Evolutionary conservation across 2,797 vertebrate genomes (phyloP).

Genomic region (Spinibarbus caldwelli): DNA sequence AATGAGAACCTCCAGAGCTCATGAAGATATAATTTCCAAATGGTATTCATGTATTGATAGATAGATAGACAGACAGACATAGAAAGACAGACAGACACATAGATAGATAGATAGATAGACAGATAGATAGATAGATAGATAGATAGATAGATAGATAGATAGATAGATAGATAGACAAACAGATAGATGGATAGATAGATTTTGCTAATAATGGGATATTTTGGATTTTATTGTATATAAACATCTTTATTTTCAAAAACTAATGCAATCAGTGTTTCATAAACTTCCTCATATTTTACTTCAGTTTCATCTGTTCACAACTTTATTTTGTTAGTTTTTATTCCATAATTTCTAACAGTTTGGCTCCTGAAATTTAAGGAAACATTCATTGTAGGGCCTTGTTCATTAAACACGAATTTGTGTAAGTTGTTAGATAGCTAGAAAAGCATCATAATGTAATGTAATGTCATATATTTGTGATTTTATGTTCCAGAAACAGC

Average conservation of each 20-base stretch:
- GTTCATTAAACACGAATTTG: not conserved
- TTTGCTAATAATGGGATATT: no score
- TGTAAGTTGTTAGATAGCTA: not conserved
- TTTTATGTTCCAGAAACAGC: not conserved
- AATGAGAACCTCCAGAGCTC: not conserved
- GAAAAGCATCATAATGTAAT: not conserved
- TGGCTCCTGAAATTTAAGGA: not conserved
- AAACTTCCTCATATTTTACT: not conserved
- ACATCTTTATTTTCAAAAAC: not conserved
- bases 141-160: not conserved
- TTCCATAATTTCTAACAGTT: not conserved
- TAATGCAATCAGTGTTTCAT: not conserved
- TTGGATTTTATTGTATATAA: no score
- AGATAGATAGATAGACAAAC: not conserved
- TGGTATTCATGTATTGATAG: not conserved
- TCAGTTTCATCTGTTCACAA: not conserved
- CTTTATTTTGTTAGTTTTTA: slow-evolving; percentile 2
- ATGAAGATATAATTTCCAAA: not conserved
- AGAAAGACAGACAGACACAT: not conserved
- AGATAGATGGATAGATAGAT: not conserved
- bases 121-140: not conserved
- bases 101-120: not conserved
- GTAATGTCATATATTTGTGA: not conserved
- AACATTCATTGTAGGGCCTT: not conserved
- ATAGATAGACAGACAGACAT: not conserved